Evolutionary conservation across 1,140 invertebrate species (phyloP).

Genomic region (Matsumurasca onukii): DNA sequence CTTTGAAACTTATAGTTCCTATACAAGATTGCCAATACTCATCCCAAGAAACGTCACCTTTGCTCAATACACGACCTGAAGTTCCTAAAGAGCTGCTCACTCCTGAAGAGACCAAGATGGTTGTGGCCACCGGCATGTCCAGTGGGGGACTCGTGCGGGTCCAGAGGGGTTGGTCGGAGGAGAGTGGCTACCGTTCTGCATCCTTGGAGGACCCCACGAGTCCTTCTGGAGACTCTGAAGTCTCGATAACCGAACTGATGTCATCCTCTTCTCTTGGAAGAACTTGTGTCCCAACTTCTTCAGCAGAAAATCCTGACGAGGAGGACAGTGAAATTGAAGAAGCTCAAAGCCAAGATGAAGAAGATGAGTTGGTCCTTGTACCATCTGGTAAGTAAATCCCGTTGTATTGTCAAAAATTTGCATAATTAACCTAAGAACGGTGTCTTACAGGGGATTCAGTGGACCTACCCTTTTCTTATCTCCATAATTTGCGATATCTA

Average conservation of each 20-base stretch:
- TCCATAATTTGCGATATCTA: too few species aligned
- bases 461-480: too few species aligned
- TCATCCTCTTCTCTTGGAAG: background rate
- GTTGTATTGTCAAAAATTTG: too few species aligned
- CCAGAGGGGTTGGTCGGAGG: conserved; percentile 32
- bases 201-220: background rate
- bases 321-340: conserved; percentile 30
- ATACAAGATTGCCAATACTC: too few species aligned
- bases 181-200: conserved; percentile 23
- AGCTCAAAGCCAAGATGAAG: conserved; percentile 40
- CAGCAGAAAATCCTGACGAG: background rate
- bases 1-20: too few species aligned
- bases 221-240: background rate
- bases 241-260: background rate
- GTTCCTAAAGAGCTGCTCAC: too few species aligned
- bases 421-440: too few species aligned
- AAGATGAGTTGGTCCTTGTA: conserved; percentile 44
- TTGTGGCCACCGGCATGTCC: background rate
- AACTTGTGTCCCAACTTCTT: background rate
- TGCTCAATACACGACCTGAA: too few species aligned
- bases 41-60: too few species aligned
- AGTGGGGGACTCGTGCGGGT: conserved; percentile 31
- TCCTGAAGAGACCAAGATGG: conserved; percentile 17
- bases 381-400: conserved; percentile 42
- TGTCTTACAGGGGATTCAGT: too few species aligned